Percentiles rank a stretch among this genome's conserved stretches.
Evolutionary conservation across 1,140 invertebrate species (phyloP).

Genomic region (Laupala kohalensis): DNA sequence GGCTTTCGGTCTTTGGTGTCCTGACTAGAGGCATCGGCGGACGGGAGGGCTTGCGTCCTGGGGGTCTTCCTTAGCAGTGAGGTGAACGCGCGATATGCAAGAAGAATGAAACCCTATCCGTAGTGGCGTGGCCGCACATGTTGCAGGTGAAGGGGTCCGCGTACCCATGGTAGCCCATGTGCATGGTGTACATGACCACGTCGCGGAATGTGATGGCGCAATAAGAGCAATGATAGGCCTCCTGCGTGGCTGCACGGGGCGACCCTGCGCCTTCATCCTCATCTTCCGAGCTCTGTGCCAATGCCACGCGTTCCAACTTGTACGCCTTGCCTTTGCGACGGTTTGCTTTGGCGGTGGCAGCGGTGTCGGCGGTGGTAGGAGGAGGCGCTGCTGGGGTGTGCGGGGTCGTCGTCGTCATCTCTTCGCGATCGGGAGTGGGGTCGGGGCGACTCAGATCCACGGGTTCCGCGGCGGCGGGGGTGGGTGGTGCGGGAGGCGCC

Average conservation of each 20-base stretch:
- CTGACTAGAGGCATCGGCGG: neutral
- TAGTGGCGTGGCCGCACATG: conserved; percentile 73
- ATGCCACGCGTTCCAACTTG: conserved; percentile 37
- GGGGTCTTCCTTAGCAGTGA: conserved; percentile 41
- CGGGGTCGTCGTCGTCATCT: conserved; percentile 18
- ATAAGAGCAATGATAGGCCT: conserved; percentile 57
- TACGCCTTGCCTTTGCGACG: conserved; percentile 67
- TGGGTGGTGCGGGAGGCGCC: no score
- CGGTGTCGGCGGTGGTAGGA: conserved; percentile 2
- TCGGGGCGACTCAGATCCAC: conserved; percentile 17
- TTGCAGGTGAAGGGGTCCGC: conserved; percentile 88
- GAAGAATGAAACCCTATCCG: conserved; percentile 78
- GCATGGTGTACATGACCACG: conserved; percentile 80
- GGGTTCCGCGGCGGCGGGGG: conserved; percentile 11
- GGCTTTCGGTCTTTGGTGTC: neutral
- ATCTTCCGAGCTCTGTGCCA: conserved; percentile 22
- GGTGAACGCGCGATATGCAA: conserved; percentile 76
- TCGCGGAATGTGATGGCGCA: conserved; percentile 88
- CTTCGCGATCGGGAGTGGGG: conserved; percentile 23
- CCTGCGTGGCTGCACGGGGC: conserved; percentile 5
- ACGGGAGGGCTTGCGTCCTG: neutral
- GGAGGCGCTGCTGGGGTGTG: conserved; percentile 24
- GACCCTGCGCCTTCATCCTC: conserved; percentile 25
- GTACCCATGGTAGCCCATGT: conserved; percentile 91
- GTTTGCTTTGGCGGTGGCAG: conserved; percentile 40